A percentile compares a stretch with the other conserved stretches of the same genome.
phyloP scores from a whole-genome alignment of 2,888 invertebrate genomes.

The Acleris cristana region DNA sequence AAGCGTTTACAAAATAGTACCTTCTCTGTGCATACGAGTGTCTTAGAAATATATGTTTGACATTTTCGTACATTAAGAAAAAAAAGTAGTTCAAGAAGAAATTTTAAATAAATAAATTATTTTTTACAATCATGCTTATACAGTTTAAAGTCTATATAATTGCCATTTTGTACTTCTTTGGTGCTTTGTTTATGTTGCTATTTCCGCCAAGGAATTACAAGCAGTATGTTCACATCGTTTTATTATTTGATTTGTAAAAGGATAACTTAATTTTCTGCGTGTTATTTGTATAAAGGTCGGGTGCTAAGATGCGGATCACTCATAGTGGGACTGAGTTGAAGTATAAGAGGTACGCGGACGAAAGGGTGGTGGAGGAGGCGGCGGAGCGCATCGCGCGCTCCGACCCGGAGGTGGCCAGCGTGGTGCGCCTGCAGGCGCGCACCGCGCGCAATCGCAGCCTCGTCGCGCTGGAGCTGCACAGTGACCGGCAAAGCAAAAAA shows the following conservation, averaged over 20 bases:
- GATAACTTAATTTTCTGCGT: neutral
- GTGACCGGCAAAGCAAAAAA: slow-evolving; percentile 66
- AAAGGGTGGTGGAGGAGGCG: slow-evolving; percentile 47
- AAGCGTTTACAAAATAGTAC: too few species aligned
- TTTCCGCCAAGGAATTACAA: slow-evolving; percentile 75
- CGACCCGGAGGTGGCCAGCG: slow-evolving; percentile 59
- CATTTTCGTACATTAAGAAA: neutral
- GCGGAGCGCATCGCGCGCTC: slow-evolving; percentile 51
- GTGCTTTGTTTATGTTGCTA: slow-evolving; percentile 65
- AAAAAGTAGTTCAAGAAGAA: slow-evolving; percentile 3
- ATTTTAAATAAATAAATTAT: slow-evolving; percentile 11
- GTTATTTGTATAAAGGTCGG: slow-evolving; percentile 56
- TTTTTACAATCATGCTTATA: slow-evolving; percentile 61
- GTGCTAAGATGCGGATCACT: slow-evolving; percentile 64
- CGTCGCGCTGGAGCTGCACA: slow-evolving; percentile 67
- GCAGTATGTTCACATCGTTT: slow-evolving; percentile 53
- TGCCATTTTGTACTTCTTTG: slow-evolving; percentile 63
- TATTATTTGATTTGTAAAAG: neutral
- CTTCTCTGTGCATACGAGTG: too few species aligned
- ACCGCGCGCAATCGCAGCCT: slow-evolving; percentile 65
- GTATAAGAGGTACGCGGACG: slow-evolving; percentile 54
- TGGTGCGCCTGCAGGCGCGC: slow-evolving; percentile 53
- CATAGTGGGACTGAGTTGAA: slow-evolving; percentile 52
- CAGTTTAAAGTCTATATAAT: slow-evolving; percentile 73
- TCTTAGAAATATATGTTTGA: too few species aligned